These are phyloP conservation scores for Rhinogobio ventralis DNA, from an alignment of 2,797 vertebrate species.

Conservation along the genomic window DNA sequence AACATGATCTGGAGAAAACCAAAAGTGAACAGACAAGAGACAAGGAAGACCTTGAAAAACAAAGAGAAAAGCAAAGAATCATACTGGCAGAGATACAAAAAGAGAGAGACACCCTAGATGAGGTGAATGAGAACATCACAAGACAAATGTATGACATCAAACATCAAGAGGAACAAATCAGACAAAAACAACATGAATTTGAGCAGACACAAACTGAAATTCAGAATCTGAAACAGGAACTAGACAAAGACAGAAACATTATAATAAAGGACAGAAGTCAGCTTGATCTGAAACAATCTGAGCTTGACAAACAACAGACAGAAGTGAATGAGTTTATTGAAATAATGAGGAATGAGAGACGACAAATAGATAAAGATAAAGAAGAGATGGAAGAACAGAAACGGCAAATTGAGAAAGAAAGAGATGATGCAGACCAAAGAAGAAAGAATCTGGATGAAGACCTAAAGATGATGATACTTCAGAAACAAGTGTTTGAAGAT, in stretches of 20 bases:
- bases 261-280: conserved; percentile 7
- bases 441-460: not conserved
- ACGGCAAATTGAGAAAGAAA: not conserved
- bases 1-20: not conserved
- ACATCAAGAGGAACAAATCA: conserved; percentile 15
- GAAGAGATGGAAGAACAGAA: not conserved
- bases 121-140: conserved; percentile 13
- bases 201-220: not conserved
- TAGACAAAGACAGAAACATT: not conserved
- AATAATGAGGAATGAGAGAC: not conserved
- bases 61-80: not conserved
- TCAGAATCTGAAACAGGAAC: not conserved
- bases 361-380: conserved; percentile 4
- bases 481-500: not conserved
- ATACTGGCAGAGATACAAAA: not conserved
- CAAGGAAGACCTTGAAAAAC: not conserved
- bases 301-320: conserved; percentile 6
- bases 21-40: not conserved
- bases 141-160: not conserved
- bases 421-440: not conserved
- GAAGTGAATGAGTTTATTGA: not conserved
- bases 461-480: not conserved
- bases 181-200: not conserved
- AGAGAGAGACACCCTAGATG: not conserved
- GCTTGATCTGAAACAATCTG: conserved; percentile 6